phyloP scores from a whole-genome alignment of 2,888 invertebrate species.

The Eupithecia vulgata region DNA sequence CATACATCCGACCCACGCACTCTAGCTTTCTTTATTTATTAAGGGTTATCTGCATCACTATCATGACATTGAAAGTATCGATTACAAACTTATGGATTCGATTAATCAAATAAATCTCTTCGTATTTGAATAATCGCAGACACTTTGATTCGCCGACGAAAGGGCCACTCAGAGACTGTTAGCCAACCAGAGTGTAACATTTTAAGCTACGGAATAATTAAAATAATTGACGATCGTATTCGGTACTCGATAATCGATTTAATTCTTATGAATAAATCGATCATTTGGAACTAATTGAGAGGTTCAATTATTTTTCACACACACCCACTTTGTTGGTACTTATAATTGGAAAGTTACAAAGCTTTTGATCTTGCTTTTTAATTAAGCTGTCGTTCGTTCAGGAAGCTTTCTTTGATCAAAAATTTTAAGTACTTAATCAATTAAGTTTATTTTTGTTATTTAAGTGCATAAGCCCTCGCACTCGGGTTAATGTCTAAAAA shows the following conservation, averaged over 20 bases:
- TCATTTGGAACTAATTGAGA: conserved; percentile 26
- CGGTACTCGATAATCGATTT: background rate
- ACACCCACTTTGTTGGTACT: background rate
- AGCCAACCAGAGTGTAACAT: background rate
- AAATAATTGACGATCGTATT: background rate
- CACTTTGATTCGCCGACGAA: conserved; percentile 31
- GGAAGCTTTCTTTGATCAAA: background rate
- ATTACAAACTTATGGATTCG: conserved; percentile 58
- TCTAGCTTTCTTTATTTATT: conserved; percentile 59
- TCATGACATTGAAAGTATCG: conserved; percentile 54
- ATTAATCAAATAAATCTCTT: conserved; percentile 59
- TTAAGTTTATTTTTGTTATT: background rate
- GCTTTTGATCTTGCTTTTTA: conserved; percentile 3
- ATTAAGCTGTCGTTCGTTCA: background rate
- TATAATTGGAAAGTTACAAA: conserved; percentile 6
- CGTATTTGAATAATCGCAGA: conserved; percentile 39
- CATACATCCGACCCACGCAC: conserved; percentile 15
- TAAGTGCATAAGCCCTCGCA: too few species aligned
- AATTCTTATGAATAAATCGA: conserved; percentile 10
- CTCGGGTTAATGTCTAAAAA: too few species aligned
- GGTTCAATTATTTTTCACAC: conserved; percentile 19
- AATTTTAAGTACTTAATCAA: background rate
- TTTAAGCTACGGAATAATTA: background rate
- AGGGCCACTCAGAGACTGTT: background rate
- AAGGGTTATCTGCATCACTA: conserved; percentile 61